Evolutionary conservation across 2,797 vertebrate genomes (phyloP).

Genomic region (Rhinella marina): DNA sequence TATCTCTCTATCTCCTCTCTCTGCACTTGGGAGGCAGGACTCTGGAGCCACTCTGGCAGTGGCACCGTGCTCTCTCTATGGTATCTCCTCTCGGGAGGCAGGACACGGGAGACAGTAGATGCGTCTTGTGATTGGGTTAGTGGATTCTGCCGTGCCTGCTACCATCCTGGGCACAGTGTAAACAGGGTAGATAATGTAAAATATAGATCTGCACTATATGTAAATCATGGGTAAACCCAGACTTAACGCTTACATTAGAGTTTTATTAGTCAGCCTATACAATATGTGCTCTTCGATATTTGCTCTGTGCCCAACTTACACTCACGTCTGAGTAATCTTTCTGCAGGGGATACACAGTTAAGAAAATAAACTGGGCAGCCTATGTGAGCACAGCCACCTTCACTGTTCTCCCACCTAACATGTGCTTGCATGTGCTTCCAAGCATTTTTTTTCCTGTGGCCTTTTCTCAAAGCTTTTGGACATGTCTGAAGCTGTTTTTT

Average conservation of each 20-base stretch:
- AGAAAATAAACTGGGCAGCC: not conserved
- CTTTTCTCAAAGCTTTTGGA: conserved; percentile 26
- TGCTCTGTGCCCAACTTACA: not conserved
- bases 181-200: not conserved
- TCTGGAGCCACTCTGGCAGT: too few relatives aligned
- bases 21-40: too few relatives aligned
- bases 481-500: conserved; percentile 28
- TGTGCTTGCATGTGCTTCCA: conserved; percentile 19
- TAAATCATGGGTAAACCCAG: not conserved
- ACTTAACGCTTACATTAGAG: not conserved
- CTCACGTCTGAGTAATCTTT: not conserved
- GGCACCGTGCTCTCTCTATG: too few relatives aligned
- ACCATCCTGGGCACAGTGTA: too few relatives aligned
- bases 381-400: not conserved
- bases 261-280: not conserved
- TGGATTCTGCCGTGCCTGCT: too few relatives aligned
- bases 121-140: too few relatives aligned
- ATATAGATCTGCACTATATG: not conserved
- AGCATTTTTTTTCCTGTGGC: conserved; percentile 29
- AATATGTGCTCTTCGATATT: not conserved
- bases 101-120: too few relatives aligned
- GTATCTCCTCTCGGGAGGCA: too few relatives aligned
- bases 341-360: not conserved
- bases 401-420: conserved; percentile 10
- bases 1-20: too few relatives aligned